Evolutionary conservation across 2,797 vertebrate species (phyloP).

Genomic region (Coregonus ussuriensis): DNA sequence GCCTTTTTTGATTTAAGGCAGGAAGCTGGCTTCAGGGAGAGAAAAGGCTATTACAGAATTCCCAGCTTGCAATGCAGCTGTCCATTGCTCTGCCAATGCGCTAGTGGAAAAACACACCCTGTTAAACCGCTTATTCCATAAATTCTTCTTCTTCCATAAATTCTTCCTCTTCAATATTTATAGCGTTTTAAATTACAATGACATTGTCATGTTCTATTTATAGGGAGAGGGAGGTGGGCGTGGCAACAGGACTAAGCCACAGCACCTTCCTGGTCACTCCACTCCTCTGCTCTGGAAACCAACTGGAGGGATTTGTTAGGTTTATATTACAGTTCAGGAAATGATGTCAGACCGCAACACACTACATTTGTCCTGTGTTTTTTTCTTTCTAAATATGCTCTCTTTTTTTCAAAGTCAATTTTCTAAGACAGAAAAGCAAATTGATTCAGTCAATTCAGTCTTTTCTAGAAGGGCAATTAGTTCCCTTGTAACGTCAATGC

Average conservation of each 20-base stretch:
- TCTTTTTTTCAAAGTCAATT: neutral
- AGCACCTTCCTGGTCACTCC: constrained; percentile 45
- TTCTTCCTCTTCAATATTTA: constrained; percentile 82
- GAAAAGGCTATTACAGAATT: constrained; percentile 83
- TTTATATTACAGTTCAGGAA: constrained; percentile 51
- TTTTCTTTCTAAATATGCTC: neutral
- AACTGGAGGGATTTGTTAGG: constrained; percentile 48
- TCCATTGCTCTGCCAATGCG: constrained; percentile 53
- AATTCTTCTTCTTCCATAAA: constrained; percentile 73
- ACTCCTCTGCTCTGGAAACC: constrained; percentile 42
- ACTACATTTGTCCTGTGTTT: constrained; percentile 26
- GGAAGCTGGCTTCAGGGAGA: constrained; percentile 78
- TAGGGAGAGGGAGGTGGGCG: constrained; percentile 42
- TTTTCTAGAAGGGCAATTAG: constrained; percentile 56
- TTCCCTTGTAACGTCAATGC: constrained; percentile 57
- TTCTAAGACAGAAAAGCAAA: constrained; percentile 2
- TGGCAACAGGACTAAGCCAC: constrained; percentile 26
- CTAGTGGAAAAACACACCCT: constrained; percentile 60
- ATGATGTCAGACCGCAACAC: constrained; percentile 31
- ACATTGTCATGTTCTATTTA: constrained; percentile 72
- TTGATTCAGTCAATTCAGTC: constrained; percentile 24
- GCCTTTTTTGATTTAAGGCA: constrained; percentile 91
- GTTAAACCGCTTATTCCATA: constrained; percentile 66
- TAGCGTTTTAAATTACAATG: constrained; percentile 76
- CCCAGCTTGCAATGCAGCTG: constrained; percentile 68